Base-by-base conservation (phyloP, 2,797 vertebrate genomes). In the Tokudaia tokunoshimensis region DNA sequence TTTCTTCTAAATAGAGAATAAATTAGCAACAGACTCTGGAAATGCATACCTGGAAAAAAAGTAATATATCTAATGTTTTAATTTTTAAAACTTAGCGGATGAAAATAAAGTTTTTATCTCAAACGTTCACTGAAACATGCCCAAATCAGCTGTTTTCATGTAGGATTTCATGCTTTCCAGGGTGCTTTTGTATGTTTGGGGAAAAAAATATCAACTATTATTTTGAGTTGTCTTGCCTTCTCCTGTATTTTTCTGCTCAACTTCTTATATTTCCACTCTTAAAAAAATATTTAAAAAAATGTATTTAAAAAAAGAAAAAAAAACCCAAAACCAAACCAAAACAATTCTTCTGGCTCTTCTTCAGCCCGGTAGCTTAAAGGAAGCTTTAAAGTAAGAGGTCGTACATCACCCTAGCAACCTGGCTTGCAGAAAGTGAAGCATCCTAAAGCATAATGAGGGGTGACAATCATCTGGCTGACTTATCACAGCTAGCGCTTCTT, bases 321-420 rank as follows among this genome's bases (percentile, higher is more conserved):
- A 85, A 20, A 50, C 47, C 47, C 47, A 41, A 41, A 41, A 41
- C 52, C 9, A 52, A 52, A 52, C 13, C 52, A 24, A 67, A 84
- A 15, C 29, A 80, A 52, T 80, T 50, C 14, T 59, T 20, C 57
- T 65, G 55, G 61, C 47, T 95, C 63, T 79, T 88, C 41, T 83
- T 70, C 59, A 79, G 4, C 61, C 81, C 89, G 26, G 26, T 26
- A 65, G 67, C 37, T 91, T 86, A 57, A 90, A 57, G 61, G 29
- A 57, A 82, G 44, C 57, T 97, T 95, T 91, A 65, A 95, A 94
- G 79, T 82, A 67, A 81, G 75, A 94, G 72, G 59, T 93, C 65
- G 44, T 50, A 12, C 52, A 79, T 97, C 76, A 75, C 92, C 89
- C n/a, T 97, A 70, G 94, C 89, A 96, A 94, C 96, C 83, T 78